Conservation (phyloP, 1,140 invertebrate genomes). For the Drosophila teissieri region DNA sequence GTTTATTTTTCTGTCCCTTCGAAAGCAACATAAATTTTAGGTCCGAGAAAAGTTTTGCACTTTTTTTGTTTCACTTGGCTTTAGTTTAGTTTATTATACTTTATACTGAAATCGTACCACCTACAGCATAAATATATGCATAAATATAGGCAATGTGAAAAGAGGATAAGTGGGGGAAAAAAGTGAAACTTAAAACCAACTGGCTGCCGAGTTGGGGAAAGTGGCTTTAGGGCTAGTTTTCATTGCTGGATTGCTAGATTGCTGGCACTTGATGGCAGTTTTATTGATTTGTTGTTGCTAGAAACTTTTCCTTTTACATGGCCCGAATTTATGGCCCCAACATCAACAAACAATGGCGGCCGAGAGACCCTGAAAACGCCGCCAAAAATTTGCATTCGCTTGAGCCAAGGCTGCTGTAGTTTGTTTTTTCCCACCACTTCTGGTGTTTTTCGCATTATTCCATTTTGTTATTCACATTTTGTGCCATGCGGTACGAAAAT, state of each 20-base stretch:
- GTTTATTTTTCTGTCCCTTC: conserved; percentile 1
- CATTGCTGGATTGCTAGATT: conserved; percentile 34
- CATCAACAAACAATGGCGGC: conserved; percentile 41
- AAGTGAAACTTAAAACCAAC: conserved; percentile 15
- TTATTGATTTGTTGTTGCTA: conserved; percentile 74
- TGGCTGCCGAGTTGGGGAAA: conserved; percentile 40
- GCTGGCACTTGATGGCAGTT: conserved; percentile 61
- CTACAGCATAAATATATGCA: conserved; percentile 47
- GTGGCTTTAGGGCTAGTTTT: conserved; percentile 59
- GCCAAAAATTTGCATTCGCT: conserved; percentile 74
- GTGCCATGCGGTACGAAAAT: conserved; percentile 43
- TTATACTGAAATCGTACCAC: conserved; percentile 29
- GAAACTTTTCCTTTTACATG: conserved; percentile 60
- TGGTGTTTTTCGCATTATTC: conserved; percentile 35
- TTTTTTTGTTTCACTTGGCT: conserved; percentile 9
- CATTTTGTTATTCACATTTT: conserved; percentile 39
- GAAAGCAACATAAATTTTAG: conserved; percentile 16
- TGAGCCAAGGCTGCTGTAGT: conserved; percentile 52
- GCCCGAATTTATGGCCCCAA: conserved; percentile 62
- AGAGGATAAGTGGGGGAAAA: conserved; percentile 20
- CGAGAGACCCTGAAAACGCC: conserved; percentile 60
- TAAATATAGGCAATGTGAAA: conserved; percentile 30
- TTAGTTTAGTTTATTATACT: conserved; percentile 34
- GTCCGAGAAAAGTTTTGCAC: conserved; percentile 18
- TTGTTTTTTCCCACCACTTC: conserved; percentile 8